Conservation (phyloP, 2,113 vertebrate species). For the Monopterus albus region DNA sequence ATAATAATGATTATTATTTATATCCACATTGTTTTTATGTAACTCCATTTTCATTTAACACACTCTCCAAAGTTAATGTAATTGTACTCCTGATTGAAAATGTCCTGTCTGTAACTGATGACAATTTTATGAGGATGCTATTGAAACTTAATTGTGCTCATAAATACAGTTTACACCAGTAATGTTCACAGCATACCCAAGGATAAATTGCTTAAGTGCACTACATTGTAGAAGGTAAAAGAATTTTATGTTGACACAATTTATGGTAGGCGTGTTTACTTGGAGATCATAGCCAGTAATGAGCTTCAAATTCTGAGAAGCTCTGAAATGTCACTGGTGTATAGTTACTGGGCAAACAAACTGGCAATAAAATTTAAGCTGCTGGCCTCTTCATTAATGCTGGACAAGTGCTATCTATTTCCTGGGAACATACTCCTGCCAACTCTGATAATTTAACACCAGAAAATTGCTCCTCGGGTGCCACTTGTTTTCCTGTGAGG, state of each 20-base stretch:
- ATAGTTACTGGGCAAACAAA: conserved; percentile 17
- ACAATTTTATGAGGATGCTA: neutral
- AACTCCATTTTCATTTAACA: neutral
- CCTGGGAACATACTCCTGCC: conserved; percentile 20
- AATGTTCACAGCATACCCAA: neutral
- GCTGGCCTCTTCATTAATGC: conserved; percentile 21
- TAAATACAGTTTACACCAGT: neutral
- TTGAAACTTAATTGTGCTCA: neutral
- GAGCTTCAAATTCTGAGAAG: conserved; percentile 41
- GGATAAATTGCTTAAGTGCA: neutral
- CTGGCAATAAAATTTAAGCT: conserved; percentile 14
- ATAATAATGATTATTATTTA: no score
- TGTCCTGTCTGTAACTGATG: neutral
- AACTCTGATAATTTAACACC: conserved; percentile 40
- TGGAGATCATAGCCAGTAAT: conserved; percentile 32
- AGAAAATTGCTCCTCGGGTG: conserved; percentile 9
- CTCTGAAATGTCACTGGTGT: conserved; percentile 25
- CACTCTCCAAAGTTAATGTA: neutral
- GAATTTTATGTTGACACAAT: neutral
- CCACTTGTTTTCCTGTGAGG: neutral
- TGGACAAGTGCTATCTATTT: conserved; percentile 18
- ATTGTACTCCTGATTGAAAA: neutral
- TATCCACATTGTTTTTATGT: neutral
- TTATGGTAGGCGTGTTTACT: conserved; percentile 11
- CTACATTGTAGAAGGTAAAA: neutral